A percentile compares a stretch with the other conserved stretches of the same genome.
phyloP scores from a whole-genome alignment of 2,797 vertebrate species.

The Phataginus tricuspis region DNA sequence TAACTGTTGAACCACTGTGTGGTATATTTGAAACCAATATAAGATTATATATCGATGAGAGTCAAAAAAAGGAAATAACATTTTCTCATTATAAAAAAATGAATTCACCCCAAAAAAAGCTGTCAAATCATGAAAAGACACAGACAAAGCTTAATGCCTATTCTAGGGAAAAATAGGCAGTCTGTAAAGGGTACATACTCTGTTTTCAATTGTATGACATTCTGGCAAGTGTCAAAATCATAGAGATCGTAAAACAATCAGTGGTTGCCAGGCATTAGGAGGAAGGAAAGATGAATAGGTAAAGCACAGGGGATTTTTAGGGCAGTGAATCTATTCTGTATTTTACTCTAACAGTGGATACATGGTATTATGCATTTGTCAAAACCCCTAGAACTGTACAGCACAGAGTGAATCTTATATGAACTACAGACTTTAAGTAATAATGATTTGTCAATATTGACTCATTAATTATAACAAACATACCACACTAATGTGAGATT shows the following conservation, averaged over 20 bases:
- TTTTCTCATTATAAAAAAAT: too few relatives aligned
- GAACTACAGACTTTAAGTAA: neutral
- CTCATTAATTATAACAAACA: neutral
- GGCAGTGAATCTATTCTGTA: neutral
- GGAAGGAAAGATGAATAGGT: neutral
- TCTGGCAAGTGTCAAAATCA: too few relatives aligned
- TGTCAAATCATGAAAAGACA: too few relatives aligned
- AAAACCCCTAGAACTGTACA: neutral
- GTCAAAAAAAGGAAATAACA: too few relatives aligned
- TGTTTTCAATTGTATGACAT: too few relatives aligned
- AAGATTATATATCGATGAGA: too few relatives aligned
- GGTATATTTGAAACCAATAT: too few relatives aligned
- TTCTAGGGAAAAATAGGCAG: too few relatives aligned
- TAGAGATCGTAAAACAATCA: neutral
- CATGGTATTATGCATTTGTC: neutral
- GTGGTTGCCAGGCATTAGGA: neutral
- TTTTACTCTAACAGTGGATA: neutral
- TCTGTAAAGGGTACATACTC: too few relatives aligned
- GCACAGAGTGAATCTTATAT: neutral
- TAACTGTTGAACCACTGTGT: too few relatives aligned
- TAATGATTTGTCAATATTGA: neutral
- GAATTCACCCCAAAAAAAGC: too few relatives aligned
- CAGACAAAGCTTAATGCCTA: too few relatives aligned
- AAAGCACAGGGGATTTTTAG: neutral
- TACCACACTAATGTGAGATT: neutral